Percentiles rank a stretch among this genome's conserved stretches.
Evolutionary conservation across 2,888 invertebrate genomes (phyloP).

Genomic region (Pachliopta kotzebuea): DNA sequence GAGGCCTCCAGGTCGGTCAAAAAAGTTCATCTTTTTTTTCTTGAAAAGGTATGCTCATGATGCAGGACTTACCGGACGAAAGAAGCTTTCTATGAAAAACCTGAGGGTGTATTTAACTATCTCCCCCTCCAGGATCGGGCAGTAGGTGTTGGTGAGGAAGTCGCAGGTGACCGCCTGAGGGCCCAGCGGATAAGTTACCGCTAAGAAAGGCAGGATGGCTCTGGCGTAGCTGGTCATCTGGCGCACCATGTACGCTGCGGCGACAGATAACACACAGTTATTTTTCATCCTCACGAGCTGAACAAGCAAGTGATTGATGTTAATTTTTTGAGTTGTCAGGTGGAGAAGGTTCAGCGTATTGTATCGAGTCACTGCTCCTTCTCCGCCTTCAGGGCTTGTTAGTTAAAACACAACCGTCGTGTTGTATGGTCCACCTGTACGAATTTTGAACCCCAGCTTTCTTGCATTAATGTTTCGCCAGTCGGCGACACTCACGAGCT

Average conservation of each 20-base stretch:
- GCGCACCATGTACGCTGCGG: constrained; percentile 34
- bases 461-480: too few species aligned
- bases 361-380: too few species aligned
- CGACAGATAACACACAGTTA: too few species aligned
- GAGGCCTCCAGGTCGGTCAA: too few species aligned
- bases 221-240: constrained; percentile 36
- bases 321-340: too few species aligned
- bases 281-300: too few species aligned
- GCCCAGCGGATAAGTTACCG: constrained; percentile 33
- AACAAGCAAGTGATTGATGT: too few species aligned
- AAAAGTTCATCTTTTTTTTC: neutral
- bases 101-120: constrained; percentile 41
- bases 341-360: too few species aligned
- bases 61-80: constrained; percentile 44
- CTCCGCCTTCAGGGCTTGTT: too few species aligned
- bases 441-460: too few species aligned
- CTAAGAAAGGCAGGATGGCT: constrained; percentile 30
- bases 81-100: constrained; percentile 43
- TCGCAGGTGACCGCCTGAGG: constrained; percentile 44
- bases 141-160: constrained; percentile 48
- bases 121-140: constrained; percentile 43
- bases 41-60: neutral
- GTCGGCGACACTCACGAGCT: constrained; percentile 41
- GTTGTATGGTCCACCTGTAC: too few species aligned
- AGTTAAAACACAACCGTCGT: too few species aligned